A percentile compares a stretch with the other conserved stretches of the same genome.
Conservation (phyloP, 2,797 vertebrate genomes). For the Vultur gryphus region DNA sequence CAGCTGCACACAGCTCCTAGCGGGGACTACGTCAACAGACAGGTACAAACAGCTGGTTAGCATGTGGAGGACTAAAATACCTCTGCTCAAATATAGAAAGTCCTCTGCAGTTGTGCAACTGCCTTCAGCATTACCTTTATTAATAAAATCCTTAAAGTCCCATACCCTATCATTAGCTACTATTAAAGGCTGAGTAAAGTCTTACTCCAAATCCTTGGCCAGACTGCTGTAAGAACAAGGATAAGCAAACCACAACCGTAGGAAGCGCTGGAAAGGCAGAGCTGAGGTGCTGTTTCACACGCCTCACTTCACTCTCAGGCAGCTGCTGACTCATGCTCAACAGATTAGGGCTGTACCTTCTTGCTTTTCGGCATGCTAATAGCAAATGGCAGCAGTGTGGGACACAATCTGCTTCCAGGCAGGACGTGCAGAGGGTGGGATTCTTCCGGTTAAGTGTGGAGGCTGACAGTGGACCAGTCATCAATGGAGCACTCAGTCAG, state of each 20-base stretch:
- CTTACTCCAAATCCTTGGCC: not conserved
- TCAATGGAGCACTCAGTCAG: not conserved
- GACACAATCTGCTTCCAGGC: not conserved
- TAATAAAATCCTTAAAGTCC: not conserved
- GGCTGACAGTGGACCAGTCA: not conserved
- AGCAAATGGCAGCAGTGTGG: not conserved
- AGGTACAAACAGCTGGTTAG: constrained; percentile 40
- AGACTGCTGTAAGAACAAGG: not conserved
- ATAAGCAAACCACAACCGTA: not conserved
- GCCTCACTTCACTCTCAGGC: not conserved
- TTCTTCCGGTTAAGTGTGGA: not conserved
- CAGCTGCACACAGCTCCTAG: constrained; percentile 1
- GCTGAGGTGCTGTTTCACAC: not conserved
- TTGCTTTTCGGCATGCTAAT: not conserved
- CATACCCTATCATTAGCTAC: constrained; percentile 23
- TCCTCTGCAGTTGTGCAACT: not conserved
- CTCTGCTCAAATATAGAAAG: not conserved
- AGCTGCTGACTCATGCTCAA: not conserved
- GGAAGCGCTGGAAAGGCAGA: not conserved
- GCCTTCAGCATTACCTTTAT: not conserved
- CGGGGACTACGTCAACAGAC: not conserved
- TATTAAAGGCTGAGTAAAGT: not conserved
- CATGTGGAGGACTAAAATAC: not conserved
- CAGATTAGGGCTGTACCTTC: not conserved
- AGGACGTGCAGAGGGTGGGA: not conserved